Percentiles rank a stretch among this genome's conserved stretches.
Evolutionary conservation across 2,113 vertebrate genomes (phyloP).

Genomic region (Pelodiscus sinensis): DNA sequence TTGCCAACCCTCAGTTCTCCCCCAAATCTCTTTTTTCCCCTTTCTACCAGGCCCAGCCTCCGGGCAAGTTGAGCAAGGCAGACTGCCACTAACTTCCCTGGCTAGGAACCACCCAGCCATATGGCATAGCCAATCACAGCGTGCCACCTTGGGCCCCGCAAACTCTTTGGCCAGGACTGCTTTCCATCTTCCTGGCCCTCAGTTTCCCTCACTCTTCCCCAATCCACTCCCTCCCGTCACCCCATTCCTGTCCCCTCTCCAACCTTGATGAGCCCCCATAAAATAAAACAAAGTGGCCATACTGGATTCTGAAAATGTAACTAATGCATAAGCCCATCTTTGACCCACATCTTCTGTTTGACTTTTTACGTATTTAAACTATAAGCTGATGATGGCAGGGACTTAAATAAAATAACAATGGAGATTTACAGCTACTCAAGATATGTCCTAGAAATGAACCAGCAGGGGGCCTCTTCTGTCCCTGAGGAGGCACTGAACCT

Average conservation of each 20-base stretch:
- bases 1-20: background rate
- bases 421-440: background rate
- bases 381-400: background rate
- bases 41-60: background rate
- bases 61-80: too few species aligned
- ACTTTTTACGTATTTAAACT: background rate
- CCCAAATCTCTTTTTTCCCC: background rate
- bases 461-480: background rate
- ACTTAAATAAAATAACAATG: background rate
- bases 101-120: too few species aligned
- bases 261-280: background rate
- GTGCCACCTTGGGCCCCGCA: too few species aligned
- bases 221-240: background rate
- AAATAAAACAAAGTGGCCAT: background rate
- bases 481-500: background rate
- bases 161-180: too few species aligned
- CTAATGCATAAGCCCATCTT: too few species aligned
- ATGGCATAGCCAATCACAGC: too few species aligned
- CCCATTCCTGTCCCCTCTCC: background rate
- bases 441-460: background rate
- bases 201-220: background rate
- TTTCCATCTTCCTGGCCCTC: background rate
- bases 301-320: conserved; percentile 3
- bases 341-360: too few species aligned
- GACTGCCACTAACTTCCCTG: too few species aligned